These are phyloP conservation scores for Helicolenus hilgendorfi DNA, from an alignment of 2,797 vertebrate species.

Conservation along the genomic window DNA sequence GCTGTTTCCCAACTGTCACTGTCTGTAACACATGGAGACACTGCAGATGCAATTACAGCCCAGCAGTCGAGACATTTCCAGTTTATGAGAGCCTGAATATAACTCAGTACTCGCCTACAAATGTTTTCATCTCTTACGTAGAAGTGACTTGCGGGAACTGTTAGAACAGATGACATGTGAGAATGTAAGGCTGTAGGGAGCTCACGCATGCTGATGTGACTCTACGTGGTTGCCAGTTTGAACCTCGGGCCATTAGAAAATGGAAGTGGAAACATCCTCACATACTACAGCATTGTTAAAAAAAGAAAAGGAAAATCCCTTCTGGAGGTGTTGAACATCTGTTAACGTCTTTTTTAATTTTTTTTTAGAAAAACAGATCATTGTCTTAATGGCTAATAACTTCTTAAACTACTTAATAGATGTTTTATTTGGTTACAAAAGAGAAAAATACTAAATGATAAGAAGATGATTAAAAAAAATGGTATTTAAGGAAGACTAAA, in stretches of 20 bases:
- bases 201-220: neutral
- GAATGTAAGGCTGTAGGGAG: neutral
- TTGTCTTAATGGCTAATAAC: neutral
- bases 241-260: neutral
- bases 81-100: neutral
- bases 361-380: neutral
- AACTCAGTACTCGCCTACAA: neutral
- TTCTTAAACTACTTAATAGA: neutral
- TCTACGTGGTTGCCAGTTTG: neutral
- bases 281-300: neutral
- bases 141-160: neutral
- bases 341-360: neutral
- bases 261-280: neutral
- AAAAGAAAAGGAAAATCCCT: neutral
- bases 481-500: neutral
- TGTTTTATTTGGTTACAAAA: neutral
- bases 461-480: neutral
- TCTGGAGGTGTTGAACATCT: neutral
- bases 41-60: neutral
- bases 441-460: neutral
- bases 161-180: neutral
- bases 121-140: neutral
- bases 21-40: neutral
- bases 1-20: neutral
- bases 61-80: neutral